A percentile compares a stretch with the other conserved stretches of the same genome.
Conservation (phyloP, 2,113 vertebrate genomes). For the Brienomyrus longianalis region DNA sequence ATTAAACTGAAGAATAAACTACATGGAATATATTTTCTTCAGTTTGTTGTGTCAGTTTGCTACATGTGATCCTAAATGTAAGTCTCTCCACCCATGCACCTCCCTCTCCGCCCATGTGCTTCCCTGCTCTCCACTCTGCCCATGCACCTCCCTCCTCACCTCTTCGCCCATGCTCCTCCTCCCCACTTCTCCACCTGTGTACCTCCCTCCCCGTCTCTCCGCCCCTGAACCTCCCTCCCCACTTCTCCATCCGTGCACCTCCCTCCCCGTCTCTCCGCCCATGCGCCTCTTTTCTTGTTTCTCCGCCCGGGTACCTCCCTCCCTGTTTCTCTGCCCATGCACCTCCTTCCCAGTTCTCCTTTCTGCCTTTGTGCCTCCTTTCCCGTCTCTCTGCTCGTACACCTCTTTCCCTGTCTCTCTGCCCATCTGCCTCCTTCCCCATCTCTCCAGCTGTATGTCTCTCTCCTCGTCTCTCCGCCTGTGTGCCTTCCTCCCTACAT, state of each 20-base stretch:
- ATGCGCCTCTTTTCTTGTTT: neutral
- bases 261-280: neutral
- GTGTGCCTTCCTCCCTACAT: conserved; percentile 21
- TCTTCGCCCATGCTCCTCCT: no score
- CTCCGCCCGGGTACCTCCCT: neutral
- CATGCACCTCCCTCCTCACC: neutral
- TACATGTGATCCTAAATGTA: neutral
- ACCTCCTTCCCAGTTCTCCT: no score
- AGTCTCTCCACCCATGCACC: neutral
- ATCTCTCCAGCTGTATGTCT: conserved; percentile 22
- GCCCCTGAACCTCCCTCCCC: neutral
- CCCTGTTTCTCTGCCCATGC: no score
- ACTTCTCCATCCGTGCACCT: neutral
- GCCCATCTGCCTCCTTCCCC: neutral
- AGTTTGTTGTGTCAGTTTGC: neutral
- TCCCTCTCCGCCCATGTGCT: neutral
- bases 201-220: neutral
- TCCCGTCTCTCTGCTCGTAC: conserved; percentile 10
- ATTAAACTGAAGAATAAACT: neutral
- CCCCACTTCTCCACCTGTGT: neutral
- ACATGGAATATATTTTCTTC: neutral
- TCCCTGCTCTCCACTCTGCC: neutral
- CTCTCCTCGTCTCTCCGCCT: conserved; percentile 18
- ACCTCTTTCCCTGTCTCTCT: neutral
- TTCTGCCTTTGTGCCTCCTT: neutral